phyloP scores from a whole-genome alignment of 2,888 invertebrate genomes.

The Polymixis lichenea region DNA sequence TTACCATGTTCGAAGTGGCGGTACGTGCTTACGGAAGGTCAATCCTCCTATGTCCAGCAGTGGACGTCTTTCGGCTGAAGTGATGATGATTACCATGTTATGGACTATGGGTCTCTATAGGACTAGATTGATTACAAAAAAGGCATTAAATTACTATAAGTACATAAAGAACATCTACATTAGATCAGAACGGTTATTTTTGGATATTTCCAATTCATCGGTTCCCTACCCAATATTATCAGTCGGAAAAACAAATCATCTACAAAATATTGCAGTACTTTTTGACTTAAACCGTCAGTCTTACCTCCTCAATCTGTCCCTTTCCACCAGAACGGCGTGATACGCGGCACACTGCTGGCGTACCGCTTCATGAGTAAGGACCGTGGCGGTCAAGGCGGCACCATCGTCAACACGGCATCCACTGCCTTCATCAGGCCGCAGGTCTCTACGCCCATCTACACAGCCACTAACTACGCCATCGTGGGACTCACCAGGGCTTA shows the following conservation, averaged over 20 bases:
- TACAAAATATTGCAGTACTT: background rate
- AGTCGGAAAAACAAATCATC: background rate
- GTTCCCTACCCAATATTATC: background rate
- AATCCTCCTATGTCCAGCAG: too few species aligned
- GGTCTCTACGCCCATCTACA: constrained; percentile 94
- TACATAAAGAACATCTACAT: background rate
- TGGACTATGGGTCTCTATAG: background rate
- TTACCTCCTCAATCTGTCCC: background rate
- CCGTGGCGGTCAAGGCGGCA: constrained; percentile 94
- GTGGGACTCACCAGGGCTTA: constrained; percentile 94
- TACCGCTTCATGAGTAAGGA: constrained; percentile 94
- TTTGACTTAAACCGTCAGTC: background rate
- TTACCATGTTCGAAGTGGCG: too few species aligned
- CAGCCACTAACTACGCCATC: constrained; percentile 94
- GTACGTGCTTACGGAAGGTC: too few species aligned
- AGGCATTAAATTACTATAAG: too few species aligned
- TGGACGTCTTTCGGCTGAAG: too few species aligned
- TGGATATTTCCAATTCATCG: background rate
- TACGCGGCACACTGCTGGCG: constrained; percentile 93
- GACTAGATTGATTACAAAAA: background rate
- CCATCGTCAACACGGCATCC: constrained; percentile 94
- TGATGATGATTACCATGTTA: background rate
- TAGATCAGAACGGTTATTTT: background rate
- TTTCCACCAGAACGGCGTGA: constrained; percentile 92
- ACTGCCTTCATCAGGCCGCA: constrained; percentile 93